Evolutionary conservation across 2,113 vertebrate genomes (phyloP).

Genomic region (Origma solitaria): DNA sequence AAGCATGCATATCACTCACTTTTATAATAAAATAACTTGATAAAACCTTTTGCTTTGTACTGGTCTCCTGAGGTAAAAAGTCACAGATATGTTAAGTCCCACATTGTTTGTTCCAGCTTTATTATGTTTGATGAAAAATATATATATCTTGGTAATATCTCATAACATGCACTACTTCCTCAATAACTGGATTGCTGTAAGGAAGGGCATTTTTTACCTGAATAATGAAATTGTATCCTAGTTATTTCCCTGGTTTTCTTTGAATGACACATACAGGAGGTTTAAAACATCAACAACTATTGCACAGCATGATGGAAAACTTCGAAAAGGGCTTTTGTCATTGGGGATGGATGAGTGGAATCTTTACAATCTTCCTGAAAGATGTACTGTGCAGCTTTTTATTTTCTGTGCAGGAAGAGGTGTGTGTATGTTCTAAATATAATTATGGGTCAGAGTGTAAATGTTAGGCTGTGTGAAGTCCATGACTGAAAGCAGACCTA

Average conservation of each 20-base stretch:
- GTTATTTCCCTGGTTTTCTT: neutral
- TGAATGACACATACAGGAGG: neutral
- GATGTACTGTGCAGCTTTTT: neutral
- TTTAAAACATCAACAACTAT: neutral
- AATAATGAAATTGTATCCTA: neutral
- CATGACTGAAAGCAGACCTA: neutral
- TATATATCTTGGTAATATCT: neutral
- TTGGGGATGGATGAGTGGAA: neutral
- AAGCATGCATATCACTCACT: neutral
- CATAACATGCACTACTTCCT: neutral
- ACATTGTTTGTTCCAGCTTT: neutral
- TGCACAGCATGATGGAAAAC: neutral
- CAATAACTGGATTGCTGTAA: neutral
- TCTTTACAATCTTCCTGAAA: neutral
- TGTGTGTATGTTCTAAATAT: neutral
- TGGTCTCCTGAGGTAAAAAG: slow-evolving; percentile 11
- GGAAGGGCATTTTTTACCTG: neutral
- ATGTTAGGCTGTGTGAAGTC: neutral
- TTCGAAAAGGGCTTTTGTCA: neutral
- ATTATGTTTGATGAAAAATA: neutral
- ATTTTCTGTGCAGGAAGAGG: neutral
- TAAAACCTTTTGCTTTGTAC: slow-evolving; percentile 1
- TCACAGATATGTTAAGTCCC: neutral
- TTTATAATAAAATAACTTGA: neutral
- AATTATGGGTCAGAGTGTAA: slow-evolving; percentile 5